A percentile compares a stretch with the other conserved stretches of the same genome.
Conservation (phyloP, 1,140 invertebrate genomes). For the Globodera rostochiensis region DNA sequence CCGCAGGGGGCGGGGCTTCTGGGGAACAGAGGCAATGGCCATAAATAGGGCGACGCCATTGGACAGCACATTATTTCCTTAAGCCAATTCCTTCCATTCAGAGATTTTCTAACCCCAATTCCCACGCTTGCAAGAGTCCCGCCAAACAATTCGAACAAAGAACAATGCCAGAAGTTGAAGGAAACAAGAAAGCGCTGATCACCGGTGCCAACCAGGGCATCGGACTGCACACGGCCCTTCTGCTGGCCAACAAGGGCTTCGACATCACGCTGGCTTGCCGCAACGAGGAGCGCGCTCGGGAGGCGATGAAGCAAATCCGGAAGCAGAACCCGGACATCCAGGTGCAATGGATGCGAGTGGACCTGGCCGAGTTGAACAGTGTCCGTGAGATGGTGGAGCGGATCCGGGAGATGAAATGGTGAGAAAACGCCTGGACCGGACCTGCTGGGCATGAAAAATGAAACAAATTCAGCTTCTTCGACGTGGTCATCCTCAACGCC, state of each 20-base stretch:
- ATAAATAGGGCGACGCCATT: neutral
- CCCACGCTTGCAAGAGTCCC: too few relatives aligned
- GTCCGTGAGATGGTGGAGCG: constrained; percentile 19
- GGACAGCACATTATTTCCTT: neutral
- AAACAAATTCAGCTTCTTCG: constrained; percentile 29
- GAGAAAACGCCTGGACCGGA: constrained; percentile 2
- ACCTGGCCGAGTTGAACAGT: constrained; percentile 29
- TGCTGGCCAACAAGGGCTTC: constrained; percentile 43
- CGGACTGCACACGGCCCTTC: constrained; percentile 34
- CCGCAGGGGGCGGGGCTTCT: neutral
- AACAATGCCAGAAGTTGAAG: neutral
- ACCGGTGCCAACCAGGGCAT: constrained; percentile 50
- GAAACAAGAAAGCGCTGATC: constrained; percentile 31
- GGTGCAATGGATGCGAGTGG: constrained; percentile 30
- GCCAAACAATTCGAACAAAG: neutral
- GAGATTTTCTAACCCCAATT: neutral
- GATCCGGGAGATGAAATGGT: constrained; percentile 12
- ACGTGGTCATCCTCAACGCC: constrained; percentile 44
- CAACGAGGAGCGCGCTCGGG: constrained; percentile 30
- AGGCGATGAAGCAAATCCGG: constrained; percentile 36
- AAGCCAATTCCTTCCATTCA: neutral
- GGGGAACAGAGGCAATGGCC: neutral
- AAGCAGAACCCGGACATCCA: constrained; percentile 1
- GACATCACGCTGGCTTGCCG: constrained; percentile 41
- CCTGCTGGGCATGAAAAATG: constrained; percentile 1